phyloP scores from a whole-genome alignment of 1,140 invertebrate genomes.

The Danaus melanippus region DNA sequence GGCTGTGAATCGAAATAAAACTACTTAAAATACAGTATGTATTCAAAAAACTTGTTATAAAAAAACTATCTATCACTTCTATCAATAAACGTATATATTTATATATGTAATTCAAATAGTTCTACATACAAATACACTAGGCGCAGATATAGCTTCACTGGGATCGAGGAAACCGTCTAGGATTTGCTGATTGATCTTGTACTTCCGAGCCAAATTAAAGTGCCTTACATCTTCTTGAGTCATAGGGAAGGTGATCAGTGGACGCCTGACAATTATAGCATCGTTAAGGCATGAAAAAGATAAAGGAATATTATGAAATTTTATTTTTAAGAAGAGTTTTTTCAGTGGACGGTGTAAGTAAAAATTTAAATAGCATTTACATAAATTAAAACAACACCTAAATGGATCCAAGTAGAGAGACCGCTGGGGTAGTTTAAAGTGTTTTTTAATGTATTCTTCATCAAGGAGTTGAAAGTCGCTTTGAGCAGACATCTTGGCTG shows the following conservation, averaged over 20 bases:
- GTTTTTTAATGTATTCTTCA: constrained; percentile 49
- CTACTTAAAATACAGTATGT: constrained; percentile 4
- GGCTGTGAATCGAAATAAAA: constrained; percentile 28
- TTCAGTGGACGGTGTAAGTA: neutral
- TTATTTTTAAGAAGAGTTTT: too few species aligned
- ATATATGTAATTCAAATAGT: neutral
- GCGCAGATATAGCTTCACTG: constrained; percentile 49
- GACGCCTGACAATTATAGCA: constrained; percentile 31
- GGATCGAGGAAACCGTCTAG: constrained; percentile 53
- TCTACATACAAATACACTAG: constrained; percentile 57
- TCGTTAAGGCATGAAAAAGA: neutral
- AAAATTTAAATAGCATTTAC: neutral
- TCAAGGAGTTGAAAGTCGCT: constrained; percentile 37
- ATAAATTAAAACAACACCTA: constrained; percentile 26
- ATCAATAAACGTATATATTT: neutral
- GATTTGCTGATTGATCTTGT: constrained; percentile 62
- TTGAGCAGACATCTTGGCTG: constrained; percentile 1
- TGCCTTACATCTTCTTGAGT: constrained; percentile 48
- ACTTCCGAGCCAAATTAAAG: constrained; percentile 54
- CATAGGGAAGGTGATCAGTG: constrained; percentile 62
- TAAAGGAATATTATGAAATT: too few species aligned
- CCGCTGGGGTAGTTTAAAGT: constrained; percentile 50
- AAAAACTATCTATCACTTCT: neutral
- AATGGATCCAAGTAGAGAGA: constrained; percentile 50
- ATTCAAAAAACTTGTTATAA: constrained; percentile 2